Percentiles rank a stretch among this genome's conserved stretches.
Conservation (phyloP, 2,113 vertebrate genomes). For the Periophthalmodon schlosseri region DNA sequence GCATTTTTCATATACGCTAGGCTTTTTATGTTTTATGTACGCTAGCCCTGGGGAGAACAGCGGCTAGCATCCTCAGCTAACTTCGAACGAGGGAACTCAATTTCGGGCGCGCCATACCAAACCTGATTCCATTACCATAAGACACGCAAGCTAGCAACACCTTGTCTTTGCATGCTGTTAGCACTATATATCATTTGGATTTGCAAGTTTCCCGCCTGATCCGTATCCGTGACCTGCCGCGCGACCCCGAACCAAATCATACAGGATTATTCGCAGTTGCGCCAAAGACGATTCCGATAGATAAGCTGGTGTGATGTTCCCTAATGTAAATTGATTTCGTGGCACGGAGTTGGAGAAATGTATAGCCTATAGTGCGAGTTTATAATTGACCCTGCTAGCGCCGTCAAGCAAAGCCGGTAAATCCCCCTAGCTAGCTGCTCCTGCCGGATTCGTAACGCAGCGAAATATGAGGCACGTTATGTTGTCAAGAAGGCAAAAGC, state of each 20-base stretch:
- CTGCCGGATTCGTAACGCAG: slow-evolving; percentile 14
- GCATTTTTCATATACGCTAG: slow-evolving; percentile 82
- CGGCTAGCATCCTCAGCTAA: slow-evolving; percentile 70
- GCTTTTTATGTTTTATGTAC: slow-evolving; percentile 82
- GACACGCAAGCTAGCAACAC: slow-evolving; percentile 67
- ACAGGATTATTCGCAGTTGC: slow-evolving; percentile 53
- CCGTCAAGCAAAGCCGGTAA: slow-evolving; percentile 54
- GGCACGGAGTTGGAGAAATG: background rate
- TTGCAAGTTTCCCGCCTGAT: slow-evolving; percentile 63
- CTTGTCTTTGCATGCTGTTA: slow-evolving; percentile 49
- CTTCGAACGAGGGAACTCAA: slow-evolving; percentile 74
- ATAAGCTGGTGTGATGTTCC: slow-evolving; percentile 65
- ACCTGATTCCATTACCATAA: slow-evolving; percentile 74
- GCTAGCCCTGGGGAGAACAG: slow-evolving; percentile 78
- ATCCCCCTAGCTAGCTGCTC: slow-evolving; percentile 31
- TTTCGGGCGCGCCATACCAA: slow-evolving; percentile 68
- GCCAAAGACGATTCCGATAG: slow-evolving; percentile 37
- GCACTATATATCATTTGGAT: slow-evolving; percentile 65
- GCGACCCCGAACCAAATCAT: slow-evolving; percentile 17
- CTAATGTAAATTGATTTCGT: slow-evolving; percentile 59
- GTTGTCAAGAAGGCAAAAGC: slow-evolving; percentile 9
- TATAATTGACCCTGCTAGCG: slow-evolving; percentile 69
- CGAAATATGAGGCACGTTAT: slow-evolving; percentile 18
- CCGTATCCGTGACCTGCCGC: background rate
- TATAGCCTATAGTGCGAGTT: slow-evolving; percentile 59